These are phyloP conservation scores for Neodiprion virginianus DNA, from an alignment of 1,140 invertebrate genomes.

Conservation along the genomic window DNA sequence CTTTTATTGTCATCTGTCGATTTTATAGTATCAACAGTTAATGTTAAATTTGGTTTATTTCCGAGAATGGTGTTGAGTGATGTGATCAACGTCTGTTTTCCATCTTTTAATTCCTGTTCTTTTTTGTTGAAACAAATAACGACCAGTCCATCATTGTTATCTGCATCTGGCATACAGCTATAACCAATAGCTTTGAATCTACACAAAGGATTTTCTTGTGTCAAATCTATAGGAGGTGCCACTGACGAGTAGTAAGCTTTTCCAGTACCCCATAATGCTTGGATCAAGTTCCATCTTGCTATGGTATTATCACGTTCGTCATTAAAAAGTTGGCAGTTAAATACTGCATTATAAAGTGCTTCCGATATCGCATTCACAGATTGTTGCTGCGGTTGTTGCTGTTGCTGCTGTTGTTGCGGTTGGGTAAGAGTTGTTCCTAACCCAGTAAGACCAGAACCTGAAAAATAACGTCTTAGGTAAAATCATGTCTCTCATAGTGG, in stretches of 20 bases:
- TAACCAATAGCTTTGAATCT: slow-evolving; percentile 93
- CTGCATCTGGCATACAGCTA: slow-evolving; percentile 79
- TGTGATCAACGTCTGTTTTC: slow-evolving; percentile 76
- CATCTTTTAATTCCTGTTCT: slow-evolving; percentile 75
- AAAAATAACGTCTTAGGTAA: neutral
- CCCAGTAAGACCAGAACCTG: slow-evolving; percentile 37
- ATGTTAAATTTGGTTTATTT: slow-evolving; percentile 81
- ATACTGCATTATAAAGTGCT: slow-evolving; percentile 78
- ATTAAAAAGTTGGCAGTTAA: slow-evolving; percentile 86
- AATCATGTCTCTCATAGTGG: too few species aligned
- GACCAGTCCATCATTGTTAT: slow-evolving; percentile 88
- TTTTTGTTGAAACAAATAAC: slow-evolving; percentile 83
- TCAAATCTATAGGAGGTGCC: slow-evolving; percentile 79
- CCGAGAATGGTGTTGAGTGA: slow-evolving; percentile 75
- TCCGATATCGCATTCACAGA: slow-evolving; percentile 70
- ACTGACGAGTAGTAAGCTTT: slow-evolving; percentile 80
- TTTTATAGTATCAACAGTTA: slow-evolving; percentile 80
- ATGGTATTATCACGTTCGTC: slow-evolving; percentile 92
- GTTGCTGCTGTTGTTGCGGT: slow-evolving; percentile 55
- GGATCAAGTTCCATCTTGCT: slow-evolving; percentile 92
- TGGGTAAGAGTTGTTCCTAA: slow-evolving; percentile 42
- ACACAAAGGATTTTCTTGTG: slow-evolving; percentile 89
- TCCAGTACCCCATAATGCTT: slow-evolving; percentile 91
- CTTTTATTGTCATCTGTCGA: slow-evolving; percentile 76
- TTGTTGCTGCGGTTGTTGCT: slow-evolving; percentile 66